Conservation (phyloP, 2,113 vertebrate genomes). For the Nibea coibor region DNA sequence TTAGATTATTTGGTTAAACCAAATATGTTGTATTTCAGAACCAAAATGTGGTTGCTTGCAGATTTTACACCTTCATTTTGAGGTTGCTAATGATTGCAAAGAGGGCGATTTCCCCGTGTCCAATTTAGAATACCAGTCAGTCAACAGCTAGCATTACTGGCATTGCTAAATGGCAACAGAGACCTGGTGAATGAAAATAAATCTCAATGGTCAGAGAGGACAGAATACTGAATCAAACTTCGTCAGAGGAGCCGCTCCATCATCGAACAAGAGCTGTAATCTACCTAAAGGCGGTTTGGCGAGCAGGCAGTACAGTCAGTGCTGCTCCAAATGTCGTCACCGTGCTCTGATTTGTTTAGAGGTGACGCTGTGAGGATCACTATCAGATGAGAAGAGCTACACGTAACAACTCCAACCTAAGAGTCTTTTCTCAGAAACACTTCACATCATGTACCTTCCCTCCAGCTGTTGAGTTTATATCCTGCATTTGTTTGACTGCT, state of each 20-base stretch:
- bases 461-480: constrained; percentile 15
- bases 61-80: too few relatives aligned
- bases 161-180: not conserved
- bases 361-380: constrained; percentile 23
- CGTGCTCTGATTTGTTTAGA: constrained; percentile 15
- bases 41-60: too few relatives aligned
- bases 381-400: not conserved
- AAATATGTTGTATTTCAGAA: too few relatives aligned
- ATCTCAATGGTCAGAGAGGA: constrained; percentile 8
- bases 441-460: not conserved
- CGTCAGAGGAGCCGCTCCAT: not conserved
- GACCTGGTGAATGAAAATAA: constrained; percentile 8
- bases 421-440: constrained; percentile 27
- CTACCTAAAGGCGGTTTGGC: not conserved
- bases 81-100: too few relatives aligned
- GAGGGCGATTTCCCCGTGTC: not conserved
- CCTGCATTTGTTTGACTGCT: not conserved
- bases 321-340: constrained; percentile 19
- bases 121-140: not conserved
- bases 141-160: not conserved
- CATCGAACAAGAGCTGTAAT: constrained; percentile 26
- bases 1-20: too few relatives aligned
- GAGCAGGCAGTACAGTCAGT: not conserved
- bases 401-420: not conserved
- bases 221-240: constrained; percentile 13